These are phyloP conservation scores for Aramus guarauna DNA, from an alignment of 2,113 vertebrate genomes.

Conservation along the genomic window DNA sequence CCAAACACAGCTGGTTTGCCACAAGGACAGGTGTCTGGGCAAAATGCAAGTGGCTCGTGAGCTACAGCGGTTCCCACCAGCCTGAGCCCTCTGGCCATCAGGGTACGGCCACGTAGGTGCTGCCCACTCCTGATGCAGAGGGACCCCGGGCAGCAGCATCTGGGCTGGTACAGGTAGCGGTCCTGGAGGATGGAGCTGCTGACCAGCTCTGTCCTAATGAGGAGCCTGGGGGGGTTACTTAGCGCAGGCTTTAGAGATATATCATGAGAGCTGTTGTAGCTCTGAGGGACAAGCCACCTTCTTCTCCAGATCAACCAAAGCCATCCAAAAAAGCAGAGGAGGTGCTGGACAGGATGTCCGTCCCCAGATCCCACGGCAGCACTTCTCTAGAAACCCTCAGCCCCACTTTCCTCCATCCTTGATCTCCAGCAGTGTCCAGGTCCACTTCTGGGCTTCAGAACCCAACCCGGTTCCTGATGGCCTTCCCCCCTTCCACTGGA, in stretches of 20 bases:
- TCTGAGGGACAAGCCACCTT: neutral
- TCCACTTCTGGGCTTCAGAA: neutral
- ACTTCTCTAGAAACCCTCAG: neutral
- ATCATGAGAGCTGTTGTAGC: neutral
- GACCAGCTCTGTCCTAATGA: neutral
- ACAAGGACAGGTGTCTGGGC: neutral
- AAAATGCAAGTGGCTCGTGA: neutral
- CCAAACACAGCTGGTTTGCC: neutral
- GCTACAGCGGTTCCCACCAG: neutral
- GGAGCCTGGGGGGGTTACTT: neutral
- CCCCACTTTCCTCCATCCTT: neutral
- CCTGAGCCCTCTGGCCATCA: neutral
- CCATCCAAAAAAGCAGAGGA: neutral
- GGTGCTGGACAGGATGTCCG: neutral
- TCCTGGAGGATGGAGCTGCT: neutral
- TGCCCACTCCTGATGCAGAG: neutral
- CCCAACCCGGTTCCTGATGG: accelerated
- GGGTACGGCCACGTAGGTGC: neutral
- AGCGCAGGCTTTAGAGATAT: neutral
- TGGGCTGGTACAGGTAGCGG: neutral
- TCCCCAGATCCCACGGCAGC: neutral
- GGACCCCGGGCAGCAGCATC: neutral
- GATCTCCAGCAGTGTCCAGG: neutral
- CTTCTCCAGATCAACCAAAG: neutral
- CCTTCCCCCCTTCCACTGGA: neutral